These are phyloP conservation scores for Rotaria socialis DNA, from an alignment of 2,888 invertebrate species.

Conservation along the genomic window DNA sequence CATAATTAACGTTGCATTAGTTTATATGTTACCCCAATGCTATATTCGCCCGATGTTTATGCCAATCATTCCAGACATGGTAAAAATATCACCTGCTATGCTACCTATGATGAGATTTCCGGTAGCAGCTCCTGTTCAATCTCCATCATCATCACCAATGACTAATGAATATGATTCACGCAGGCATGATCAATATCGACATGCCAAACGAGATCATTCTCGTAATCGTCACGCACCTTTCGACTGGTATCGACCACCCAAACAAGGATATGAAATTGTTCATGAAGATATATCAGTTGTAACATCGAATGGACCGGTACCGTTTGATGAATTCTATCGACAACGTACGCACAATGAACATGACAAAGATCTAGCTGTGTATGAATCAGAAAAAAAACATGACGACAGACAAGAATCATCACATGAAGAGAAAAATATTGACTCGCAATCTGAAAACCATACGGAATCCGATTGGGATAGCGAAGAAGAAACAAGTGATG, in stretches of 20 bases:
- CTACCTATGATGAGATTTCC: neutral
- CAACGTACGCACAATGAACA: neutral
- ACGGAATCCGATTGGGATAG: neutral
- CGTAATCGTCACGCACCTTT: neutral
- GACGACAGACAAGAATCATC: neutral
- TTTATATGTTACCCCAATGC: neutral
- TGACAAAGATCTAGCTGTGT: neutral
- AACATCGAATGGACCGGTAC: neutral
- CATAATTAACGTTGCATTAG: neutral
- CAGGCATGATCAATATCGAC: neutral
- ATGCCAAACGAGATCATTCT: neutral
- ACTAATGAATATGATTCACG: neutral
- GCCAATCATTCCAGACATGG: neutral
- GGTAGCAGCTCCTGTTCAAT: neutral
- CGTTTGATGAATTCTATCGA: neutral
- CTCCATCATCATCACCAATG: neutral
- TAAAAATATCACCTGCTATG: neutral
- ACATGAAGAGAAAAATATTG: neutral
- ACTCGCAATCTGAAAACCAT: neutral
- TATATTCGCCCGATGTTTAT: neutral
- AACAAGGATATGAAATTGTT: neutral
- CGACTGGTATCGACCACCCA: constrained; percentile 22
- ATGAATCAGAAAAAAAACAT: neutral
- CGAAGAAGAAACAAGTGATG: neutral
- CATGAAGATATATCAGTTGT: neutral